Evolutionary conservation across 2,888 invertebrate genomes (phyloP).

Genomic region (Heliothis peltigera): DNA sequence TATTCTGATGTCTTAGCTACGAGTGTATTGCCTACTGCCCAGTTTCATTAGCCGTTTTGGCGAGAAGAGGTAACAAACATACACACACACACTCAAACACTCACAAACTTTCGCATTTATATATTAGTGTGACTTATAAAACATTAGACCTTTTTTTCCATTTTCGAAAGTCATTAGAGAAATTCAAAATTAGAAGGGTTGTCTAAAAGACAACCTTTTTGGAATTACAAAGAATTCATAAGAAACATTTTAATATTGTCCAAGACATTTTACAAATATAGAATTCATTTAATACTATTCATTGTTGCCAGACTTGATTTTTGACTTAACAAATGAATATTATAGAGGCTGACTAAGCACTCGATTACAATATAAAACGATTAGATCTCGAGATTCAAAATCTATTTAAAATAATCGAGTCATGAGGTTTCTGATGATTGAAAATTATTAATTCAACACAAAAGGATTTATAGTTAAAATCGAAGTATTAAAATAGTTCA

Average conservation of each 20-base stretch:
- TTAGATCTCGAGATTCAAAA: slow-evolving; percentile 12
- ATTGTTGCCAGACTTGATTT: neutral
- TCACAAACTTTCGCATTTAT: too few species aligned
- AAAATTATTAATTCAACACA: slow-evolving; percentile 1
- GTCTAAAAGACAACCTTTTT: neutral
- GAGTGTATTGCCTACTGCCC: too few species aligned
- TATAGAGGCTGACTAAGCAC: neutral
- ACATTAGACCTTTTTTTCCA: too few species aligned
- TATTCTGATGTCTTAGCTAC: too few species aligned
- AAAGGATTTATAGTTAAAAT: neutral
- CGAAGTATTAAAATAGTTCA: neutral
- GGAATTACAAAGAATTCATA: neutral
- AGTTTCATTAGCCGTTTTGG: too few species aligned
- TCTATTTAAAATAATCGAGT: neutral
- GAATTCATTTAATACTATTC: neutral
- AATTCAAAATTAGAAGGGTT: slow-evolving; percentile 1
- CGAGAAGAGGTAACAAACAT: too few species aligned
- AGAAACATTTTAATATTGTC: neutral
- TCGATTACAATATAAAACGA: neutral
- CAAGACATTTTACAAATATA: neutral
- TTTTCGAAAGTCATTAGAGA: neutral
- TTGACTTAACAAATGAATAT: neutral
- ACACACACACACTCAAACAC: too few species aligned
- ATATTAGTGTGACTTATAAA: too few species aligned
- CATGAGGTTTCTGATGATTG: slow-evolving; percentile 13